phyloP scores from a whole-genome alignment of 1,140 invertebrate species.

The Drosophila tsacasi region DNA sequence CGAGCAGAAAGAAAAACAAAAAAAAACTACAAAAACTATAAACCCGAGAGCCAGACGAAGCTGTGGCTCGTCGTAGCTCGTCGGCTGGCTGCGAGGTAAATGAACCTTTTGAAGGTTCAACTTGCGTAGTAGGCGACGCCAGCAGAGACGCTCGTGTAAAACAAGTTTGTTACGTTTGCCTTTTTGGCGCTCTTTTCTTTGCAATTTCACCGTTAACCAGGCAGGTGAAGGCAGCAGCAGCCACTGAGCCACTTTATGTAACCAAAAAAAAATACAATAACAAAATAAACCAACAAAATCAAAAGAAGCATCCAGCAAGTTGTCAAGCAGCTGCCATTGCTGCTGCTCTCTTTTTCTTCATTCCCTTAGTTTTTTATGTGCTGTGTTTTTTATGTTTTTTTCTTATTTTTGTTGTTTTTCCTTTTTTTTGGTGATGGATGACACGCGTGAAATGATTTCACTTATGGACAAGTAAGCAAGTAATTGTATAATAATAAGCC shows the following conservation, averaged over 20 bases:
- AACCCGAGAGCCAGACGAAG: constrained; percentile 21
- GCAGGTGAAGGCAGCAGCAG: constrained; percentile 67
- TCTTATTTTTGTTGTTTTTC: too few relatives aligned
- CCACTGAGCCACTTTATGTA: constrained; percentile 66
- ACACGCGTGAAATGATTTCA: constrained; percentile 77
- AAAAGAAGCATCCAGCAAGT: constrained; percentile 34
- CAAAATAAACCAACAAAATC: not conserved
- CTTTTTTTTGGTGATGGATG: constrained; percentile 57
- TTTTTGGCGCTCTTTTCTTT: constrained; percentile 70
- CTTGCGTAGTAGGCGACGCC: constrained; percentile 75
- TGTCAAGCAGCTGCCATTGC: constrained; percentile 42
- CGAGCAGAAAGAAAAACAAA: constrained; percentile 13
- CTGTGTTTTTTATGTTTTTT: not conserved
- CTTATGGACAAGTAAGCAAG: constrained; percentile 43
- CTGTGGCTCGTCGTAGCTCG: constrained; percentile 4
- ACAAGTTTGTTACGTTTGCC: constrained; percentile 77
- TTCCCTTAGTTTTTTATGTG: not conserved
- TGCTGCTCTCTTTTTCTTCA: constrained; percentile 28
- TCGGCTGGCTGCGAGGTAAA: constrained; percentile 69
- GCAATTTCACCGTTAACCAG: constrained; percentile 81
- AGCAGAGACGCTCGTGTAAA: constrained; percentile 61
- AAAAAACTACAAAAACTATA: not conserved
- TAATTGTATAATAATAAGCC: constrained; percentile 66
- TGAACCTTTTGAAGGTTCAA: constrained; percentile 85
- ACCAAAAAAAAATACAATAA: constrained; percentile 37